Evolutionary conservation across 2,797 vertebrate species (phyloP).

Genomic region (Pipistrellus pygmaeus): DNA sequence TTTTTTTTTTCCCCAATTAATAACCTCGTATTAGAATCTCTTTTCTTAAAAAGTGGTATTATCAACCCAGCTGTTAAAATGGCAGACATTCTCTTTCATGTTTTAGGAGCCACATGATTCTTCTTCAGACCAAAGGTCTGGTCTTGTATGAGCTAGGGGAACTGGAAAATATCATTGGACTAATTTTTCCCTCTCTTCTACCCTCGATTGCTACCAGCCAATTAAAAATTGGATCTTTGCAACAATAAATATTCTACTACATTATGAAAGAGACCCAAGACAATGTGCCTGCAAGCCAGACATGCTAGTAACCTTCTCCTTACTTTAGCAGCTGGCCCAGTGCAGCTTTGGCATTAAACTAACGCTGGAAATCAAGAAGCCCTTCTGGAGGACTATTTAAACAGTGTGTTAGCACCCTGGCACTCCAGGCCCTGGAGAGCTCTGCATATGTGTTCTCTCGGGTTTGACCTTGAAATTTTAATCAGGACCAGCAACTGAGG

Average conservation of each 20-base stretch:
- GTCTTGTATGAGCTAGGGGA: constrained; percentile 1
- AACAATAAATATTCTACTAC: constrained; percentile 41
- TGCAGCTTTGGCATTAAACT: neutral
- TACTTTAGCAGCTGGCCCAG: constrained; percentile 24
- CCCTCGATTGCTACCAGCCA: neutral
- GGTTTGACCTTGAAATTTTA: constrained; percentile 67
- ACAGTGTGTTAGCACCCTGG: neutral
- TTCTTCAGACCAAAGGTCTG: neutral
- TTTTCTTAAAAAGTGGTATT: constrained; percentile 35
- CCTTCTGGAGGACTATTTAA: neutral
- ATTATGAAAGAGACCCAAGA: neutral
- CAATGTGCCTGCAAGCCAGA: neutral
- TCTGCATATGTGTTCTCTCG: neutral
- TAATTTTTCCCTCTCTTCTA: neutral
- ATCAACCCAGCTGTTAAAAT: constrained; percentile 16
- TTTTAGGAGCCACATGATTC: neutral
- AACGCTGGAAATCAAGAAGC: neutral
- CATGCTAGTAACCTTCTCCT: neutral
- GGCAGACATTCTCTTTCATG: neutral
- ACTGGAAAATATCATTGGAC: neutral
- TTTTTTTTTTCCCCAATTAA: constrained; percentile 17
- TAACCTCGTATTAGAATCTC: constrained; percentile 27
- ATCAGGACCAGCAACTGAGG: neutral
- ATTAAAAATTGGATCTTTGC: constrained; percentile 34
- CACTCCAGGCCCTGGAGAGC: neutral